A percentile compares a stretch with the other conserved stretches of the same genome.
Conservation (phyloP, 92 coral and sea anemone species). For the Hydrozoanthus gracilis region DNA sequence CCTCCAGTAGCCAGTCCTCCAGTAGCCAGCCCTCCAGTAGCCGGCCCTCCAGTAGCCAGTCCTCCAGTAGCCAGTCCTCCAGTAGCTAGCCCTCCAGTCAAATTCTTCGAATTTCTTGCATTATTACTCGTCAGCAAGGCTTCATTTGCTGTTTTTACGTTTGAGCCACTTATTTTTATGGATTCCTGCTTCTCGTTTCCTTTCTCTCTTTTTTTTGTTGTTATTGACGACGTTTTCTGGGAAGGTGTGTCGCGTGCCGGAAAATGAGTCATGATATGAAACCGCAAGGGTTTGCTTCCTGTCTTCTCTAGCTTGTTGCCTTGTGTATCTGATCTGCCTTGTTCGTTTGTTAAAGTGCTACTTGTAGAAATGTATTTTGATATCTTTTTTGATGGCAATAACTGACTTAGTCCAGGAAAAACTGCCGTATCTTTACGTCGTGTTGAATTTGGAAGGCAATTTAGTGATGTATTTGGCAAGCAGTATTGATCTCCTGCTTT, state of each 20-base stretch:
- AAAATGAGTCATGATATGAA: slow-evolving; percentile 26
- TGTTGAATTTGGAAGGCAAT: background rate
- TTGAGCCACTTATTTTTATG: background rate
- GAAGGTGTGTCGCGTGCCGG: slow-evolving; percentile 20
- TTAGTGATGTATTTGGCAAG: background rate
- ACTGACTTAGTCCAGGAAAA: background rate
- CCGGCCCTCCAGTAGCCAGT: background rate
- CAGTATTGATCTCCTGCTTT: background rate
- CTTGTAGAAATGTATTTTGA: background rate
- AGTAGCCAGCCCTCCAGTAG: background rate
- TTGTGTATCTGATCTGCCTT: background rate
- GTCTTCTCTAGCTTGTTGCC: background rate
- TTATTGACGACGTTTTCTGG: background rate
- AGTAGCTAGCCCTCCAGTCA: background rate
- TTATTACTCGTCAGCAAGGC: background rate
- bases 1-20: background rate
- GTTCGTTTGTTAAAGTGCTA: background rate
- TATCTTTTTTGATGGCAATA: background rate
- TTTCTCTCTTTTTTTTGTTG: background rate
- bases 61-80: background rate
- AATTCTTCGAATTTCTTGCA: too few species aligned
- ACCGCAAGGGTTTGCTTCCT: slow-evolving; percentile 32
- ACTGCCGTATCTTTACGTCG: background rate
- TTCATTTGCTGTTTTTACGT: background rate
- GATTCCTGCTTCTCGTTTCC: slow-evolving; percentile 10